Base-by-base conservation (phyloP, 2,113 vertebrate species). In the Syrrhaptes paradoxus region DNA sequence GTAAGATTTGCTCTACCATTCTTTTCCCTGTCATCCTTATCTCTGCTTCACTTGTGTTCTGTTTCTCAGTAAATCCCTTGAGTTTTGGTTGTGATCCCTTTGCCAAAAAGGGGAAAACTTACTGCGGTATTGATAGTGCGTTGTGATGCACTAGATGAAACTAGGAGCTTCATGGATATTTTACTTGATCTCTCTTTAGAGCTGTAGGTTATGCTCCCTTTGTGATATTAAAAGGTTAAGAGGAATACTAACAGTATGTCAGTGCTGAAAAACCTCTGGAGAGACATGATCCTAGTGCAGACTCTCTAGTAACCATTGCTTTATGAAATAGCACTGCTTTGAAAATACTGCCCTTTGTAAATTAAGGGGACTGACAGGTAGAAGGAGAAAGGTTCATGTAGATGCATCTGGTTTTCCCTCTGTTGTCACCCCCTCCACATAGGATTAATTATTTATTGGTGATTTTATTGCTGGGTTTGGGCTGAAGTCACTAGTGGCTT, bases 141-240 rank as follows among this genome's bases (percentile, higher is more conserved):
- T n/a, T 84, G 67, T 57, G 54, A 31, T 48, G 58, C 52, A 15
- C 10, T 67, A 34, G 17, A 17, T 49, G 9, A 58, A 81, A 61
- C 25, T 51, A 21, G 10, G 41, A 19, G 9, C 70, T 95, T 66
- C 10, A 14, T 66, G 71, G 49, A 21, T 92, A 24, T 86, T 88
- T 93, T 49, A 52, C 54, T 65, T 75, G 43, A 36, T 79, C 54
- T 90, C 14, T 38, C 57, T 63, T 66, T 29, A 46, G 79, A 73
- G 26, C 25, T 90, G n/a, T 65, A 73, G 49, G 19, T 88, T 73
- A 32, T 77, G 32, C 17, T 91, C 43, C 11, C 16, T 70, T 78
- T 84, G 46, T 58, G 63, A 61, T 84, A 90, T 63, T 85, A 82
- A 75, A 84, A 78, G 73, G 51, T 71, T 90, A 67, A 95, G 61